Base-by-base conservation (phyloP, 2,113 vertebrate species). In the Archocentrus centrarchus region DNA sequence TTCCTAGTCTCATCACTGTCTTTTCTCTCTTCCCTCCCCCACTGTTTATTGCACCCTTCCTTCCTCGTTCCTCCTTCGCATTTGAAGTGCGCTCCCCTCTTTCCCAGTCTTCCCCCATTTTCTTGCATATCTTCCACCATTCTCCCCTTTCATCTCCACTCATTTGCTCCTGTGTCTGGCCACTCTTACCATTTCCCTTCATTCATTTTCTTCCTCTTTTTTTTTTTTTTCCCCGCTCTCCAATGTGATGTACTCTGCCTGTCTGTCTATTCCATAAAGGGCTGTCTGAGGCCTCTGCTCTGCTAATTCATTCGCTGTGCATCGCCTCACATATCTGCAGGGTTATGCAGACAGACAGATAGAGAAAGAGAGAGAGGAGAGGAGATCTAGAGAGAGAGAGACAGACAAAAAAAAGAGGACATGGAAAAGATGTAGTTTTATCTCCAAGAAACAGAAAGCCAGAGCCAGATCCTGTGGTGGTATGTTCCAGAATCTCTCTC, bases 281-380 rank as follows among this genome's bases (percentile, higher is more conserved):
- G 83, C 89, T 89, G 91, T 90, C 88, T 87, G 85, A 91, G 93
- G 88, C 91, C 90, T 83, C 79, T 70, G 91, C 85, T 87, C 83
- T 82, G 79, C 81, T 94, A 93, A 95, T 95, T 94, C 91, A 94
- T 94, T 95, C 76, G 88, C 85, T 17, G 90, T 92, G 93, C 94
- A 91, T 93, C 79, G 82, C 92, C 89, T 93, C 88, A 87, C 87
- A 90, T 92, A 91, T 94, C 93, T 93, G 92, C 86, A 90, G 92
- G 93, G 92, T 93, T 91, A 93, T 91, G 76, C 87, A 87, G 89
- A 88, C 76, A 90, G 83, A 84, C 39, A 88, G 86, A 77, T 20
- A 77, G 90, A 87, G 70, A 82, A 84, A 79, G 57, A 60, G 63
- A 79, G 57, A 61, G 41, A 87, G 27, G 64, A 86, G 61, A 80